Percentiles rank a stretch among this genome's conserved stretches.
Conservation (phyloP, 2,888 invertebrate genomes). For the Nomada goodeniana region DNA sequence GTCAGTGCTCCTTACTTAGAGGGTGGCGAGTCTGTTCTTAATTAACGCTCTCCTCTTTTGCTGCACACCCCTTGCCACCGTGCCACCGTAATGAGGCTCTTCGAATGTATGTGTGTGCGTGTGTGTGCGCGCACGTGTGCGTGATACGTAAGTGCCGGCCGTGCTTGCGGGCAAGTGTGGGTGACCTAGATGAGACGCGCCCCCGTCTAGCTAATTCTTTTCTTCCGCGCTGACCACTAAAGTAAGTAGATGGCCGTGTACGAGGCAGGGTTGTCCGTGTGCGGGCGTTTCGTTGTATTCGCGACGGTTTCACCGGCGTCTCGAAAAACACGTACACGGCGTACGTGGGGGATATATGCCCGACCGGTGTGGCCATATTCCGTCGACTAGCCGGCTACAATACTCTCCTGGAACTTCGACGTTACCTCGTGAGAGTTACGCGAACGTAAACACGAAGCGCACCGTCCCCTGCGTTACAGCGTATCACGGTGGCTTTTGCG, state of each 20-base stretch:
- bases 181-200: slow-evolving; percentile 84
- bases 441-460: slow-evolving; percentile 55
- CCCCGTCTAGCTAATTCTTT: slow-evolving; percentile 84
- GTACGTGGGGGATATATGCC: slow-evolving; percentile 34
- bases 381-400: slow-evolving; percentile 32
- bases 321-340: slow-evolving; percentile 21
- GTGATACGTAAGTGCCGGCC: slow-evolving; percentile 62
- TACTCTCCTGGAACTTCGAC: slow-evolving; percentile 45
- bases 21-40: slow-evolving; percentile 84
- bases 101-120: slow-evolving; percentile 64
- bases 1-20: slow-evolving; percentile 83
- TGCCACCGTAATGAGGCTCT: slow-evolving; percentile 82
- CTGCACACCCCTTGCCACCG: slow-evolving; percentile 82
- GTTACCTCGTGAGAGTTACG: slow-evolving; percentile 64
- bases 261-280: slow-evolving; percentile 62
- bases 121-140: slow-evolving; percentile 64
- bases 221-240: slow-evolving; percentile 82
- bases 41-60: slow-evolving; percentile 84
- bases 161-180: slow-evolving; percentile 69
- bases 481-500: slow-evolving; percentile 36
- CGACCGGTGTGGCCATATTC: slow-evolving; percentile 59
- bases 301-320: slow-evolving; percentile 19
- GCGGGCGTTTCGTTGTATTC: slow-evolving; percentile 40
- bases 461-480: slow-evolving; percentile 34
- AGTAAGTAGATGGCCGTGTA: slow-evolving; percentile 83